Conservation (phyloP, 2,888 invertebrate species). For the Cheilosia grossa region DNA sequence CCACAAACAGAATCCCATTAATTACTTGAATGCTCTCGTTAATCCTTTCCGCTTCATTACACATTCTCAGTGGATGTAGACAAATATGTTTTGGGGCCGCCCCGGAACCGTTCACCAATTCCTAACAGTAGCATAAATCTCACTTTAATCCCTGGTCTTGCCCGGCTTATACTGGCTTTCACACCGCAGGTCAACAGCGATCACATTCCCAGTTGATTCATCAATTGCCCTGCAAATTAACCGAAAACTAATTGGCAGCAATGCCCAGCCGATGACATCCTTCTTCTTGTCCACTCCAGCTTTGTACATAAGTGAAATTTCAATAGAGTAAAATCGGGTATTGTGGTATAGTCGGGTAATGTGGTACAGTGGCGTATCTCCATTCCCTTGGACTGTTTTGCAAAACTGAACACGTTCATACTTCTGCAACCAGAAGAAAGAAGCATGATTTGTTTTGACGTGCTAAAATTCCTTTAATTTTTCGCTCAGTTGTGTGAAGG, state of each 20-base stretch:
- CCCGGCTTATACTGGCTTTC: slow-evolving; percentile 60
- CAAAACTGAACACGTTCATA: too few species aligned
- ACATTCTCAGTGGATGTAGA: slow-evolving; percentile 53
- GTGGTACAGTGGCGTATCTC: too few species aligned
- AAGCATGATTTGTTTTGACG: too few species aligned
- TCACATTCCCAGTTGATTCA: slow-evolving; percentile 70
- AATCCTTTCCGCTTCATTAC: slow-evolving; percentile 73
- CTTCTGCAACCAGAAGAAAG: too few species aligned
- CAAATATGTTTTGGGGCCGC: background rate
- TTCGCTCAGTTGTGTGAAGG: too few species aligned
- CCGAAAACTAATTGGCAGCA: slow-evolving; percentile 68
- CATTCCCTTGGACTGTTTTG: too few species aligned
- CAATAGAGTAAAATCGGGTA: too few species aligned
- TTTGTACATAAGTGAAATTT: slow-evolving; percentile 48
- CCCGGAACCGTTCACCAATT: slow-evolving; percentile 47
- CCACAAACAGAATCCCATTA: slow-evolving; percentile 55
- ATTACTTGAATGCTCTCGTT: slow-evolving; percentile 69
- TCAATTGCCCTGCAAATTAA: slow-evolving; percentile 72
- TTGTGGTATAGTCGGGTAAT: too few species aligned
- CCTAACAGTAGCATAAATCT: slow-evolving; percentile 66
- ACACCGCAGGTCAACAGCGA: slow-evolving; percentile 63
- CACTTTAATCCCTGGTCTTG: slow-evolving; percentile 67
- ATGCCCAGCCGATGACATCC: slow-evolving; percentile 48
- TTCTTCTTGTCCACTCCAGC: slow-evolving; percentile 44
- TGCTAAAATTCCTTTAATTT: too few species aligned